Evolutionary conservation across 2,797 vertebrate species (phyloP).

Genomic region (Taenioides sp.): DNA sequence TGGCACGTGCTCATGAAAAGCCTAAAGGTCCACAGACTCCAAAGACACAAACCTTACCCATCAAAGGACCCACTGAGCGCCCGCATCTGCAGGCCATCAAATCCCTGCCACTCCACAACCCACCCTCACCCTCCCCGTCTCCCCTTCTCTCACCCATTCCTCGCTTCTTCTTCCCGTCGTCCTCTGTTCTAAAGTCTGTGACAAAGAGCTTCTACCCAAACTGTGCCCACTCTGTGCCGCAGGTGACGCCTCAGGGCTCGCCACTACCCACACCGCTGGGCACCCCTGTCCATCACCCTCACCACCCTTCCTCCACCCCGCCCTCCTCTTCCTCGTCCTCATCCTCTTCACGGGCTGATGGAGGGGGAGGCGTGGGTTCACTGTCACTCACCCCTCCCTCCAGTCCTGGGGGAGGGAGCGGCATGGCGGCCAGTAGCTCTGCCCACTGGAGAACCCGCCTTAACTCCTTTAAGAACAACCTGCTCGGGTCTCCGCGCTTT

Average conservation of each 20-base stretch:
- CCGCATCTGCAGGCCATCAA: slow-evolving; percentile 85
- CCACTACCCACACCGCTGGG: slow-evolving; percentile 89
- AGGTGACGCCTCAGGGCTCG: slow-evolving; percentile 89
- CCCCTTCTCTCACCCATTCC: slow-evolving; percentile 81
- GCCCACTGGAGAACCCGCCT: slow-evolving; percentile 92
- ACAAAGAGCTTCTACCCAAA: slow-evolving; percentile 85
- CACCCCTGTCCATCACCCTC: slow-evolving; percentile 91
- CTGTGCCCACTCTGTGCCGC: slow-evolving; percentile 82
- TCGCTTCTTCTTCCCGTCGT: slow-evolving; percentile 84
- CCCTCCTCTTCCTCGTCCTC: slow-evolving; percentile 89
- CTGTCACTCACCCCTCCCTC: slow-evolving; percentile 84
- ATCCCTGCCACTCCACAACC: slow-evolving; percentile 82
- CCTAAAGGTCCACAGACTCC: slow-evolving; percentile 72
- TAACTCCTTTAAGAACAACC: slow-evolving; percentile 94
- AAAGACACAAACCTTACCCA: slow-evolving; percentile 91
- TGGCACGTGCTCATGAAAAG: slow-evolving; percentile 71
- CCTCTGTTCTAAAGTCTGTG: slow-evolving; percentile 84
- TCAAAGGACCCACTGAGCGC: slow-evolving; percentile 83
- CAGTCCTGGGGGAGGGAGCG: slow-evolving; percentile 82
- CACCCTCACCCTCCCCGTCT: slow-evolving; percentile 84
- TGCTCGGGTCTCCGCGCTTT: slow-evolving; percentile 91
- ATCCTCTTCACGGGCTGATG: slow-evolving; percentile 79
- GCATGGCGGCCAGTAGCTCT: slow-evolving; percentile 86
- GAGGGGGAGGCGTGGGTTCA: slow-evolving; percentile 81
- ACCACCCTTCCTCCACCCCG: slow-evolving; percentile 86